Evolutionary conservation across 2,113 vertebrate species (phyloP).

Genomic region (Motacilla alba): DNA sequence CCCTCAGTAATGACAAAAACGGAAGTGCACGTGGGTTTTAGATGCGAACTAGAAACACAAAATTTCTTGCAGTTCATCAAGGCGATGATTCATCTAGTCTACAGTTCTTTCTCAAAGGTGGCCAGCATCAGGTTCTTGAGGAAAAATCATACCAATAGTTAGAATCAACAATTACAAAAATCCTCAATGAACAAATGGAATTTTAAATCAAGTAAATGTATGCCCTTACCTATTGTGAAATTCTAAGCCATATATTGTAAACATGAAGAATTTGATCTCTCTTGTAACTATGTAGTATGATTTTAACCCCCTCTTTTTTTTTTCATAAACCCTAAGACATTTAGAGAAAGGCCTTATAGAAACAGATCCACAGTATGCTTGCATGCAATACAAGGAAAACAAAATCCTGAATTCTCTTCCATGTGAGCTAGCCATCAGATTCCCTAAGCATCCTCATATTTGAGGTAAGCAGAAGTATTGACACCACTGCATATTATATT

Average conservation of each 20-base stretch:
- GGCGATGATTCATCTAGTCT: background rate
- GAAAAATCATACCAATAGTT: background rate
- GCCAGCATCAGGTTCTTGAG: background rate
- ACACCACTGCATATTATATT: background rate
- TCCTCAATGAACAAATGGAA: accelerated
- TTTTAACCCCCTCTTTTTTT: background rate
- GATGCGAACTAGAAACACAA: background rate
- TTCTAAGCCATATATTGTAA: background rate
- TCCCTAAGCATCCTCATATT: background rate
- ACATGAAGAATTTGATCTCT: background rate
- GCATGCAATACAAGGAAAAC: background rate
- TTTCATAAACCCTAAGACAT: background rate
- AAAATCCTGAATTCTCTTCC: background rate
- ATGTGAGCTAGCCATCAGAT: background rate
- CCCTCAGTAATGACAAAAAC: background rate
- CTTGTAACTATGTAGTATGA: background rate
- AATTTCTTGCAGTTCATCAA: background rate
- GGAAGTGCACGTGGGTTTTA: background rate
- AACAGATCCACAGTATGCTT: background rate
- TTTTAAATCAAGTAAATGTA: background rate
- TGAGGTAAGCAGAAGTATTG: background rate
- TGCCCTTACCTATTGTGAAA: background rate
- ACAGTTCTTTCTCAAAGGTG: background rate
- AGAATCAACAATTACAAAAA: background rate
- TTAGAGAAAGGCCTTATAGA: background rate